A percentile compares a stretch with the other conserved stretches of the same genome.
Evolutionary conservation across 1,140 invertebrate genomes (phyloP).

Genomic region (Melanaphis sacchari): DNA sequence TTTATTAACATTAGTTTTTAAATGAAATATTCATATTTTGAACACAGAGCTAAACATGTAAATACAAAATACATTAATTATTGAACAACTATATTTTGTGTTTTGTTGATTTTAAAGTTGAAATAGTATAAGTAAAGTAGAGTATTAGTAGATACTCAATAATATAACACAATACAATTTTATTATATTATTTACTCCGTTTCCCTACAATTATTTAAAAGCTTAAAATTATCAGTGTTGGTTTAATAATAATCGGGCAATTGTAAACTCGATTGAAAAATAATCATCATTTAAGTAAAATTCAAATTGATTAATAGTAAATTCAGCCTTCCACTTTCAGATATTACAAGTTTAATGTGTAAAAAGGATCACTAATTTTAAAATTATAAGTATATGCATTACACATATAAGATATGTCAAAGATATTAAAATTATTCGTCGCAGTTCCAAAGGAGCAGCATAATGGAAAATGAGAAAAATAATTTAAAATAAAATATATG

Average conservation of each 20-base stretch:
- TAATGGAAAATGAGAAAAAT: background rate
- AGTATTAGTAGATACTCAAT: background rate
- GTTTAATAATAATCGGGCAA: background rate
- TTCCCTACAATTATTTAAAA: background rate
- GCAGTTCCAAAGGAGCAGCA: background rate
- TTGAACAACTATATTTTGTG: background rate
- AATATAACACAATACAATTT: background rate
- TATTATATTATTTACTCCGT: background rate
- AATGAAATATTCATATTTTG: background rate
- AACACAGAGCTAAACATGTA: background rate
- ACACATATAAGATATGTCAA: background rate
- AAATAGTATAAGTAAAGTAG: background rate
- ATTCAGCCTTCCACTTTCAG: background rate
- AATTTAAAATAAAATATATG: too few species aligned
- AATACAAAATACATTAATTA: background rate
- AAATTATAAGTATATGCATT: background rate
- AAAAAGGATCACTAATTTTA: background rate
- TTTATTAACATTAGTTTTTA: too few species aligned
- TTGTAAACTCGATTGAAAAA: background rate
- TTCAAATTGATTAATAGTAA: background rate
- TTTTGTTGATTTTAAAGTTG: background rate
- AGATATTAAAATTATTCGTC: background rate
- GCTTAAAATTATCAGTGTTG: background rate
- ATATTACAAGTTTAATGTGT: background rate
- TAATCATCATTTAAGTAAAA: background rate